Conservation (phyloP, 2,888 invertebrate genomes). For the Acleris cristana region DNA sequence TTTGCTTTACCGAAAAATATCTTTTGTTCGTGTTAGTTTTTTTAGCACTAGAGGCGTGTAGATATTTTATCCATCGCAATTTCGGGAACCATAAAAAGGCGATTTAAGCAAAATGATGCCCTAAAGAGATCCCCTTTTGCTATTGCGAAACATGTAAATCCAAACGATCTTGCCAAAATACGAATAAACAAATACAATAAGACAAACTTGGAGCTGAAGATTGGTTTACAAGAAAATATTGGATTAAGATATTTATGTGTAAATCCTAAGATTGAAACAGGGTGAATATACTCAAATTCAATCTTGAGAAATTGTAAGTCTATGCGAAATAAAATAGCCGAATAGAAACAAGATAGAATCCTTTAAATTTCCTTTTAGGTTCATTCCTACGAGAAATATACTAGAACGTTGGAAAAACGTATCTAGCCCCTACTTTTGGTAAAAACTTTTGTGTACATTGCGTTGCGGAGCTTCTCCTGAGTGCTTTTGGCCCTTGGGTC, state of each 20-base stretch:
- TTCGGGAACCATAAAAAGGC: too few species aligned
- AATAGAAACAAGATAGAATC: not conserved
- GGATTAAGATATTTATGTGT: constrained; percentile 7
- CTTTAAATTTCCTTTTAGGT: too few species aligned
- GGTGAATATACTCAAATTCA: constrained; percentile 16
- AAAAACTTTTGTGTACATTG: too few species aligned
- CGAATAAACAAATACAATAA: not conserved
- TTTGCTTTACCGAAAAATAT: too few species aligned
- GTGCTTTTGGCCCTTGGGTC: too few species aligned
- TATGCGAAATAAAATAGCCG: not conserved
- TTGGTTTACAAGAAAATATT: not conserved
- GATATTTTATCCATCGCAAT: too few species aligned
- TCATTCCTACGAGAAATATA: too few species aligned
- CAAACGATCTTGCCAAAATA: not conserved
- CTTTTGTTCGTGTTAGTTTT: too few species aligned
- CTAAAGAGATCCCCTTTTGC: not conserved
- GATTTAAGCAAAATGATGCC: not conserved
- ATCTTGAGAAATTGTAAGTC: constrained; percentile 2
- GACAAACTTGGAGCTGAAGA: constrained; percentile 6
- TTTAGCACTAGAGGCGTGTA: too few species aligned
- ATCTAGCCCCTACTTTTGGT: too few species aligned
- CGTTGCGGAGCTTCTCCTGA: too few species aligned
- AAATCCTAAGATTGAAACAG: constrained; percentile 17
- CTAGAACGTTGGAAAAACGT: too few species aligned
- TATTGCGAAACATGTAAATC: constrained; percentile 1